A percentile compares a stretch with the other conserved stretches of the same genome.
Conservation (phyloP, 2,113 vertebrate genomes). For the Azemiops feae region DNA sequence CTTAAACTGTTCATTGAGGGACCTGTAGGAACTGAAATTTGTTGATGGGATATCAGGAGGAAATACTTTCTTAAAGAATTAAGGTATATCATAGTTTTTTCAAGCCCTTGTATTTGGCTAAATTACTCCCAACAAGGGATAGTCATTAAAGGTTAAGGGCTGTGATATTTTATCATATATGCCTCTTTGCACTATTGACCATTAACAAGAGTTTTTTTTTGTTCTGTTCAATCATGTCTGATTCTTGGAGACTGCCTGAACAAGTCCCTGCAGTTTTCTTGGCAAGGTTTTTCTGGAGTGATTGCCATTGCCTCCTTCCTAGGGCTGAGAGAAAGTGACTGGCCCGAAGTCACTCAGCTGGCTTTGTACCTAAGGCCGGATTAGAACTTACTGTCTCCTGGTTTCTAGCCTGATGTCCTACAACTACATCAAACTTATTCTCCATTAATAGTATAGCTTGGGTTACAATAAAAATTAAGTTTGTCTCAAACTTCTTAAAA, state of each 20-base stretch:
- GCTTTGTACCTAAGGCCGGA: neutral
- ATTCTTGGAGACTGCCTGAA: neutral
- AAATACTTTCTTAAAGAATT: neutral
- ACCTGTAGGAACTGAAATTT: neutral
- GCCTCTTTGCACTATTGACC: neutral
- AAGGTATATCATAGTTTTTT: neutral
- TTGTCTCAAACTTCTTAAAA: neutral
- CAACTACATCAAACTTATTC: neutral
- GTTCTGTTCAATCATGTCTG: neutral
- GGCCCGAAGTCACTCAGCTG: neutral
- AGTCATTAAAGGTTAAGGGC: neutral
- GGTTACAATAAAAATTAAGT: neutral
- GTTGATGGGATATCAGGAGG: neutral
- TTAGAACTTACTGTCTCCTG: neutral
- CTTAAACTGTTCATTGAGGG: neutral
- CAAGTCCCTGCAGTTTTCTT: neutral
- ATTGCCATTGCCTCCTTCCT: neutral
- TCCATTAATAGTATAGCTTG: neutral
- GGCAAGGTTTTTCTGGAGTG: neutral
- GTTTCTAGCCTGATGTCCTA: neutral
- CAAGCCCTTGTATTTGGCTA: neutral
- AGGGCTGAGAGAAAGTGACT: neutral
- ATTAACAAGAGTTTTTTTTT: neutral
- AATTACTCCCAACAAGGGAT: neutral
- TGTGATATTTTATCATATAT: constrained; percentile 17